phyloP scores from a whole-genome alignment of 2,888 invertebrate species.

The Luperina testacea region DNA sequence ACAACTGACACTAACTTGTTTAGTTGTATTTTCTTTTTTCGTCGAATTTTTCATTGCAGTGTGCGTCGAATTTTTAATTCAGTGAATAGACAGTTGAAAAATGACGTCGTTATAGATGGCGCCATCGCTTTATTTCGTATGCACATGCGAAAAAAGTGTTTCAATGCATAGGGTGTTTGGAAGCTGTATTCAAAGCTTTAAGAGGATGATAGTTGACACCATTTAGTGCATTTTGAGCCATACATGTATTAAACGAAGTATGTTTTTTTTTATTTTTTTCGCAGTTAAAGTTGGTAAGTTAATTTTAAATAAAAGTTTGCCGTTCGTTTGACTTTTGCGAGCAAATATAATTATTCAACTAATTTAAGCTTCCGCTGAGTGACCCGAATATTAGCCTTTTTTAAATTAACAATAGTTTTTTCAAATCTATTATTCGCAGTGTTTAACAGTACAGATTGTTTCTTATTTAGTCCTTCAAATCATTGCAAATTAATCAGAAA shows the following conservation, averaged over 20 bases:
- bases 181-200: too few species aligned
- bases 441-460: not conserved
- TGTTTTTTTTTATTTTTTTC: too few species aligned
- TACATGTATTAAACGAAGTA: too few species aligned
- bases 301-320: too few species aligned
- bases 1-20: conserved; percentile 51
- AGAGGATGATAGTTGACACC: too few species aligned
- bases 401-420: not conserved
- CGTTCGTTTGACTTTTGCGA: too few species aligned
- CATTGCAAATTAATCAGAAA: not conserved
- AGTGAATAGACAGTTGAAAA: conserved; percentile 68
- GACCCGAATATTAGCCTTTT: not conserved
- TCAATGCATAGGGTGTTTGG: conserved; percentile 3
- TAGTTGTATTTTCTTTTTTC: conserved; percentile 54
- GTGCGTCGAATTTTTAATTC: conserved; percentile 22
- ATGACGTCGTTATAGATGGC: conserved; percentile 67
- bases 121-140: not conserved
- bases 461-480: not conserved
- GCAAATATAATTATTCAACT: not conserved
- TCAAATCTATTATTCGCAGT: not conserved
- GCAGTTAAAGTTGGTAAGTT: too few species aligned
- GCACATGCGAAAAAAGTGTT: conserved; percentile 24
- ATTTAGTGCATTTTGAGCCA: too few species aligned
- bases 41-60: conserved; percentile 62
- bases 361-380: not conserved